Conservation (phyloP, 2,797 vertebrate genomes). For the Sternarchorhynchus goeldii region DNA sequence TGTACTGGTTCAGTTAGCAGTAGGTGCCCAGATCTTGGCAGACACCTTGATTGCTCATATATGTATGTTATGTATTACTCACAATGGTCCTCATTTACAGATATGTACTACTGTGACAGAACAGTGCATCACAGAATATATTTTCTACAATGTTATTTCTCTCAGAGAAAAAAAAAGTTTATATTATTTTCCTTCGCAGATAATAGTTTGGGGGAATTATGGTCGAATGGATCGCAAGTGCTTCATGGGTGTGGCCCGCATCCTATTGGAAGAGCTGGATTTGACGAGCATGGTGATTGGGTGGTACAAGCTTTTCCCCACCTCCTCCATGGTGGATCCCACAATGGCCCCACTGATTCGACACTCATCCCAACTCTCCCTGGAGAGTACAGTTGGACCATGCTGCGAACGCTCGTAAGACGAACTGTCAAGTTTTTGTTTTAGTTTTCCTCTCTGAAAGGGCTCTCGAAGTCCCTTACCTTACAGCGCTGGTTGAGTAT, state of each 20-base stretch:
- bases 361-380: constrained; percentile 97
- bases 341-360: constrained; percentile 91
- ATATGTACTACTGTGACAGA: too few relatives aligned
- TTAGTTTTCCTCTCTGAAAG: constrained; percentile 71
- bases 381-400: constrained; percentile 96
- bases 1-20: background rate
- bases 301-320: constrained; percentile 99
- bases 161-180: background rate
- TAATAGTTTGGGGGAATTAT: constrained; percentile 99
- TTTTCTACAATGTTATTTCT: too few relatives aligned
- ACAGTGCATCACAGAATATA: too few relatives aligned
- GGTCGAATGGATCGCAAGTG: constrained; percentile 98
- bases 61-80: too few relatives aligned
- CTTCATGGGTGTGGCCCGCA: constrained; percentile 98
- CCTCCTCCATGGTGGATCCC: constrained; percentile 98
- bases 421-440: constrained; percentile 56
- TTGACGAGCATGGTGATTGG: constrained; percentile 93
- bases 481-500: constrained; percentile 73
- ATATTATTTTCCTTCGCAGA: constrained; percentile 68
- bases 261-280: constrained; percentile 97
- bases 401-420: constrained; percentile 94
- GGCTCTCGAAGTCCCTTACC: constrained; percentile 72
- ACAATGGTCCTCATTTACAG: too few relatives aligned
- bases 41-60: too few relatives aligned
- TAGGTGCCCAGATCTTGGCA: background rate